phyloP scores from a whole-genome alignment of 2,888 invertebrate species.

The Lochmaea capreae region DNA sequence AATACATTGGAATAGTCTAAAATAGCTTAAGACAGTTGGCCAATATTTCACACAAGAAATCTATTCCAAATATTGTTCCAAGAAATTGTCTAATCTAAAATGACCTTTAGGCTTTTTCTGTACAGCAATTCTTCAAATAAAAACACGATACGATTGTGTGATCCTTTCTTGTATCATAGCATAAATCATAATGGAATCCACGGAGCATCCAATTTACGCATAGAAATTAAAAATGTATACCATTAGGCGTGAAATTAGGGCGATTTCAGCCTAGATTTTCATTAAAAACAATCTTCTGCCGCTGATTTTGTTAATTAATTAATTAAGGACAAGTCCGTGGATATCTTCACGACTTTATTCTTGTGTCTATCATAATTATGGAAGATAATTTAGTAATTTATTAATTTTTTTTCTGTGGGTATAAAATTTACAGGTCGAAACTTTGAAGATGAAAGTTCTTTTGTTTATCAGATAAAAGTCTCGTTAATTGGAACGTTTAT shows the following conservation, averaged over 20 bases:
- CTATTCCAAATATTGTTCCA: too few species aligned
- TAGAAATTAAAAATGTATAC: constrained; percentile 11
- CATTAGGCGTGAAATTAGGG: constrained; percentile 3
- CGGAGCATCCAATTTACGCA: background rate
- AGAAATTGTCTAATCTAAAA: too few species aligned
- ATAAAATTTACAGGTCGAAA: background rate
- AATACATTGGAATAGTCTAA: too few species aligned
- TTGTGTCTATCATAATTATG: background rate
- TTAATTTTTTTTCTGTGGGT: background rate
- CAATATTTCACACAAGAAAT: too few species aligned
- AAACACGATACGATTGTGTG: background rate
- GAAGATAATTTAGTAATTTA: background rate
- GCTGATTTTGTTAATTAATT: constrained; percentile 10
- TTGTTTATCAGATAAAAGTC: background rate
- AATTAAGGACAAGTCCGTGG: constrained; percentile 1
- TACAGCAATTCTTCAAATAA: background rate
- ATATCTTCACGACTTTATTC: background rate
- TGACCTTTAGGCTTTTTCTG: too few species aligned
- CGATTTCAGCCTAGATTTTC: background rate
- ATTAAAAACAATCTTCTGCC: constrained; percentile 4
- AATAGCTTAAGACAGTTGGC: too few species aligned
- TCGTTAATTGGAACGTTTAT: background rate
- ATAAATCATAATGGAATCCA: constrained; percentile 3
- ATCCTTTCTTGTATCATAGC: constrained; percentile 5
- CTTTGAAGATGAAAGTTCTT: background rate